Evolutionary conservation across 2,113 vertebrate species (phyloP), one percentile per base, ranked within the genome.

Genomic region (Microcebus tavaratra): DNA sequence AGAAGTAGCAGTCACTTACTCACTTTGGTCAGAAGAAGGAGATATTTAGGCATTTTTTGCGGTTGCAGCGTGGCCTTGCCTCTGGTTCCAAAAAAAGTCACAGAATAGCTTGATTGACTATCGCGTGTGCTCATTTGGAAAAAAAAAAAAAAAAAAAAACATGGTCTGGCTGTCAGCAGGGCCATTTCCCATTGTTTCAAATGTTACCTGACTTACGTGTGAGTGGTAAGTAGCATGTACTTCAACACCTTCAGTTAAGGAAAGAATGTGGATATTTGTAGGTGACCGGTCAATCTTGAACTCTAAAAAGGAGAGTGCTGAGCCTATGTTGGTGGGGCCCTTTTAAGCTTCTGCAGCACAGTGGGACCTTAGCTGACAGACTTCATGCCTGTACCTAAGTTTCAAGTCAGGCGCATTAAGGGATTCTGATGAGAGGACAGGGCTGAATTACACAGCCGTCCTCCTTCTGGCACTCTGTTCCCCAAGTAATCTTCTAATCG

Each of bases 301-400:
- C 36, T 72, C 31, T 10, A 8, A 57, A 63, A 25, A 4, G 8
- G 67, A 61, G 29, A 39, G 11, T 6, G 4, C 15, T 14, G 7
- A 84, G 23, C 23, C 29, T 72, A 0, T 14, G 5, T 2, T 0
- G 0, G 0, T 6, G 12, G 29, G 63, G 39, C 25, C 12, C 15
- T 63, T 59, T 18, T 2, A 1, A 67, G n/a, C 31, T 73, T 65
- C 29, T 80, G 11, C 2, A 67, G 20, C 20, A 39, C 2, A 67
- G 48, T 55, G 2, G 10, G 10, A 83, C 13, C 7, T 48, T 6
- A 4, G 17, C 21, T 45, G n/a, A 72, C 29, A n/a, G 21, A 45
- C n/a, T 13, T 55, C 9, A 13, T 8, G 3, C 42, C 53, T 5
- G 29, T 3, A 1, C 6, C 25, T 31, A 1, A 29, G 25, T n/a